Evolutionary conservation across 2,113 vertebrate species (phyloP), one percentile per base, ranked within the genome.

Genomic region (Micronisus gabar): DNA sequence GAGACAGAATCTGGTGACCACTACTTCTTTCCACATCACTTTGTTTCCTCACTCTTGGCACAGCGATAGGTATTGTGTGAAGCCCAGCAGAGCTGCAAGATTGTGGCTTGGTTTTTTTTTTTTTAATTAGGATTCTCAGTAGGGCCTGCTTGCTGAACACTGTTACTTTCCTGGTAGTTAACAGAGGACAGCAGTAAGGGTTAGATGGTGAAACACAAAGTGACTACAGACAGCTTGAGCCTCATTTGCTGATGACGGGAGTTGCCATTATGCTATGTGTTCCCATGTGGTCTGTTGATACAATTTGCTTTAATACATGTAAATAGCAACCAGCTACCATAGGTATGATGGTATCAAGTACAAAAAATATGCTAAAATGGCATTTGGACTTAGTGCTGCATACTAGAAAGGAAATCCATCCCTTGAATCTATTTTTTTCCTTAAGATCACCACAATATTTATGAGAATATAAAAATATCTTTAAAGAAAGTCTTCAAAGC

Each of bases 281-380:
- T 90, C 59, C 75, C 72, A 52, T 78, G 63, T 47, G 38, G 50
- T 58, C 58, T 80, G 61, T 79, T 80, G 75, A 78, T 86, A 67
- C 11, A 27, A 34, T 84, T 95, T 75, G n/a, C 65, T 71, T 84
- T 73, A 92, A 84, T 30, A 75, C 34, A 90, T 52, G 68, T 87
- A 94, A 95, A 97, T 52, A 95, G 88, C 86, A 94, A 94, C 56
- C 61, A 86, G 80, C 73, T 91, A 88, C 82, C 85, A 80, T 25
- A 41, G 62, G 16, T 66, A 41, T 71, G 82, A 85, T 88, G 66
- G 25, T 72, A 90, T 41, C 45, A 93, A 86, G 27, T 38, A 81
- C 75, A 86, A 95, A 94, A 95, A 91, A 89, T 84, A 92, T 0
- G 4, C 40, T 63, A 45, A 74, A 89, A 75, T 58, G 45, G 68